Base-by-base conservation (phyloP, 1,140 invertebrate species). In the Ganaspis sp. region DNA sequence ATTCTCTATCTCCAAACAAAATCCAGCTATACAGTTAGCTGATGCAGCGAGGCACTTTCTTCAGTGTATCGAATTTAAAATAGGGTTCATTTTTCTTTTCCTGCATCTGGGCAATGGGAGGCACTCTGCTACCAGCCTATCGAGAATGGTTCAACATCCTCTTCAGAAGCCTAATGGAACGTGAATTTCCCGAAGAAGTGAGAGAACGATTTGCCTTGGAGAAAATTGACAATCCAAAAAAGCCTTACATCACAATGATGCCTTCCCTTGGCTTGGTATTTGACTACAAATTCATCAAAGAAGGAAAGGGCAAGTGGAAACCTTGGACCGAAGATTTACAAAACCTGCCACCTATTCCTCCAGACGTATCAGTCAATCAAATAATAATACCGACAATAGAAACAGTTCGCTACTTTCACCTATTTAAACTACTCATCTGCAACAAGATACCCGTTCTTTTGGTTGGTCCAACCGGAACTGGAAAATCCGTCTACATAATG, bases 21-120 rank as follows among this genome's bases (percentile, higher is more conserved):
- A n/a, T n/a, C n/a, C n/a, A n/a, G n/a, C n/a, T n/a, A n/a, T n/a
- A n/a, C n/a, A n/a, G n/a, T n/a, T n/a, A n/a, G n/a, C n/a, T n/a
- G n/a, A n/a, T n/a, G n/a, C n/a, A n/a, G n/a, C n/a, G n/a, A n/a
- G n/a, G n/a, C n/a, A n/a, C n/a, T n/a, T n/a, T n/a, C n/a, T n/a
- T n/a, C n/a, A n/a, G n/a, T n/a, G n/a, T n/a, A n/a, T n/a, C n/a
- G n/a, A n/a, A 49, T 79, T 26, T 8, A 12, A 15, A 26, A 58
- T 1, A 96, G 95, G 96, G 97, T 15, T 95, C 96, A 1, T 99
- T 99, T 88, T 95, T 98, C 86, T 99, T 99, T 89, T 95, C 97
- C 0, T 94, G 95, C 42, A 96, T 98, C 72, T 99, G 98, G 98
- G 95, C 97, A 0, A 87, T 99, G 81, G 98, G 98, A 64, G 96